Evolutionary conservation across 2,888 invertebrate genomes (phyloP).

Genomic region (Elmis aenea): DNA sequence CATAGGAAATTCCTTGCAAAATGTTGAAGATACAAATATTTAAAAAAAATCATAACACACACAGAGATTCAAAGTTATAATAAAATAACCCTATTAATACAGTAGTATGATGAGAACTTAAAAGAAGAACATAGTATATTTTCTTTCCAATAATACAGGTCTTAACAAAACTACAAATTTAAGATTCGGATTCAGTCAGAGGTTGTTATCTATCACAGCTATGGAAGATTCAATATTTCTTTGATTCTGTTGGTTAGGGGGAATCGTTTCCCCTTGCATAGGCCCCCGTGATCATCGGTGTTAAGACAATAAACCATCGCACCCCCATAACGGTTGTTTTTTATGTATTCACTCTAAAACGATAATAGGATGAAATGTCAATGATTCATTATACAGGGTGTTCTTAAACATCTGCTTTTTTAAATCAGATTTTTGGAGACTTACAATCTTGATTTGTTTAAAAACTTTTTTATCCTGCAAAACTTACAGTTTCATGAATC

Average conservation of each 20-base stretch:
- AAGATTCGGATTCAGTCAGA: too few species aligned
- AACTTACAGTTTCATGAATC: too few species aligned
- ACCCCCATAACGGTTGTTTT: conserved; percentile 63
- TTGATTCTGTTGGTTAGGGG: conserved; percentile 35
- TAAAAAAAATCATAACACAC: too few species aligned
- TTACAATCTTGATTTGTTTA: conserved; percentile 8
- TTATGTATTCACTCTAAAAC: conserved; percentile 50
- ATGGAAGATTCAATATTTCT: conserved; percentile 28
- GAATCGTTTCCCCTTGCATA: conserved; percentile 49
- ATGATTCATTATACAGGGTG: neutral
- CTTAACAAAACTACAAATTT: too few species aligned
- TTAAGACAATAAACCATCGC: conserved; percentile 82
- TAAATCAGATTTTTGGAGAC: conserved; percentile 1
- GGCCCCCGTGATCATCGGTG: conserved; percentile 67
- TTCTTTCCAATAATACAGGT: too few species aligned
- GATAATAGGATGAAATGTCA: neutral
- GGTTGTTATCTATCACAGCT: conserved; percentile 35
- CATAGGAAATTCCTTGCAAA: too few species aligned
- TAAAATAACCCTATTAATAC: too few species aligned
- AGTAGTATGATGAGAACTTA: too few species aligned
- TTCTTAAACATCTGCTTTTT: too few species aligned
- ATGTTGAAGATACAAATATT: too few species aligned
- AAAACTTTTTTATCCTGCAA: conserved; percentile 4
- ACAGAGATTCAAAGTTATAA: too few species aligned
- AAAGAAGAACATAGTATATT: too few species aligned